Conservation (phyloP, 2,113 vertebrate species). For the Antechinus stuartii region DNA sequence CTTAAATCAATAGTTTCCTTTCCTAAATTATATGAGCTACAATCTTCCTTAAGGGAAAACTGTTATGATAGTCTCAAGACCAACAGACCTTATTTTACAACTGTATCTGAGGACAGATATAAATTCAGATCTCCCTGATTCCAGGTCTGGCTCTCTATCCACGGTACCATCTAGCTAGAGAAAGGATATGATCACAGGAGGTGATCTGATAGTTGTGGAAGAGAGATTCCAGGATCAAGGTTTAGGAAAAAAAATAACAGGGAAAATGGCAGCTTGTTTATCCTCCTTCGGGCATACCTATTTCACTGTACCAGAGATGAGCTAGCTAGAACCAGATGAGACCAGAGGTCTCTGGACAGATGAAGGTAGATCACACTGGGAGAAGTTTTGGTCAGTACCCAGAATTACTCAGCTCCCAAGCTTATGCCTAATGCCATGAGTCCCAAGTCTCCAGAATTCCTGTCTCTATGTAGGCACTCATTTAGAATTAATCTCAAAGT, state of each 20-base stretch:
- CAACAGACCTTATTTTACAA: neutral
- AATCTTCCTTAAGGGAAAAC: neutral
- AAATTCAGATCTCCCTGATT: neutral
- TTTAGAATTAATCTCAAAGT: neutral
- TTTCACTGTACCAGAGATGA: neutral
- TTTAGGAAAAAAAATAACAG: neutral
- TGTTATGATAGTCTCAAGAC: neutral
- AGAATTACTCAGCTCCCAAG: neutral
- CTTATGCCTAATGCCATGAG: neutral
- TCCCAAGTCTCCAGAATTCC: neutral
- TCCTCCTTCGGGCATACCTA: neutral
- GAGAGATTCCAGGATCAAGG: neutral
- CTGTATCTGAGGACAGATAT: neutral
- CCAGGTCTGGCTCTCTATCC: neutral
- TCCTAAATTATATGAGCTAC: neutral
- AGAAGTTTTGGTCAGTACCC: neutral
- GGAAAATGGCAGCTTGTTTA: neutral
- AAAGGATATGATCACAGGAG: neutral
- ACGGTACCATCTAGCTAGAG: neutral
- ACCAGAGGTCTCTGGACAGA: no score
- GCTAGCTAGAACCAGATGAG: neutral
- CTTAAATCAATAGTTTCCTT: neutral
- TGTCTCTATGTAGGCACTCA: neutral
- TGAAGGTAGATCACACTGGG: neutral
- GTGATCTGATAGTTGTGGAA: neutral